Conservation (phyloP, 2,797 vertebrate species). For the Paratrypauchen microcephalus region DNA sequence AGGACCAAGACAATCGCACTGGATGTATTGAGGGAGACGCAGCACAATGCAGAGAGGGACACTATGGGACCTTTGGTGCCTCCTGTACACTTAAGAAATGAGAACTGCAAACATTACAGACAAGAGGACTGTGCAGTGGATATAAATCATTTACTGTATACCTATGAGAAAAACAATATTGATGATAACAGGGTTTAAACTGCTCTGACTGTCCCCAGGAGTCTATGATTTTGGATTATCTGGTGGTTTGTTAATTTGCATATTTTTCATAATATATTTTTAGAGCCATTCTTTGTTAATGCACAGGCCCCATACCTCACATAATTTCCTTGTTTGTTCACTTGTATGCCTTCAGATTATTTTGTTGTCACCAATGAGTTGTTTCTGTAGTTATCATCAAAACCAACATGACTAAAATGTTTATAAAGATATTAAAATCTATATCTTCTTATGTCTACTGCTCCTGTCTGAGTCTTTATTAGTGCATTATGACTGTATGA, state of each 20-base stretch:
- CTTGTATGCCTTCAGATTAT: constrained; percentile 55
- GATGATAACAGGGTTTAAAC: constrained; percentile 81
- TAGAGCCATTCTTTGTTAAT: constrained; percentile 63
- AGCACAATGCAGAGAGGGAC: constrained; percentile 22
- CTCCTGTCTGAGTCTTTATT: constrained; percentile 68
- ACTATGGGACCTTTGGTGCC: constrained; percentile 56
- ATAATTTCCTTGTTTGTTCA: constrained; percentile 43
- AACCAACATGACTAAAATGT: constrained; percentile 81
- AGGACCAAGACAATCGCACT: constrained; percentile 59
- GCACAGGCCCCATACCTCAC: constrained; percentile 63
- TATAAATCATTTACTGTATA: constrained; percentile 79
- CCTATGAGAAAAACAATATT: constrained; percentile 75
- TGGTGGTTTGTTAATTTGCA: constrained; percentile 56
- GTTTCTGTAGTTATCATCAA: constrained; percentile 76
- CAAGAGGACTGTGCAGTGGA: constrained; percentile 69
- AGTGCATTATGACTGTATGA: neutral
- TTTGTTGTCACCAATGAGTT: constrained; percentile 65
- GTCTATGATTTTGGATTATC: constrained; percentile 53
- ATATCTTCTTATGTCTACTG: constrained; percentile 90
- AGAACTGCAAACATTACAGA: constrained; percentile 55
- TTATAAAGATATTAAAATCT: constrained; percentile 93
- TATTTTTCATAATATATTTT: constrained; percentile 71
- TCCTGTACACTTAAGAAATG: constrained; percentile 69
- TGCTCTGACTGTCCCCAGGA: constrained; percentile 57
- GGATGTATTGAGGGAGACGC: constrained; percentile 40